These are phyloP conservation scores for Ischnus inquisitorius DNA, from an alignment of 2,888 invertebrate species.

Conservation along the genomic window DNA sequence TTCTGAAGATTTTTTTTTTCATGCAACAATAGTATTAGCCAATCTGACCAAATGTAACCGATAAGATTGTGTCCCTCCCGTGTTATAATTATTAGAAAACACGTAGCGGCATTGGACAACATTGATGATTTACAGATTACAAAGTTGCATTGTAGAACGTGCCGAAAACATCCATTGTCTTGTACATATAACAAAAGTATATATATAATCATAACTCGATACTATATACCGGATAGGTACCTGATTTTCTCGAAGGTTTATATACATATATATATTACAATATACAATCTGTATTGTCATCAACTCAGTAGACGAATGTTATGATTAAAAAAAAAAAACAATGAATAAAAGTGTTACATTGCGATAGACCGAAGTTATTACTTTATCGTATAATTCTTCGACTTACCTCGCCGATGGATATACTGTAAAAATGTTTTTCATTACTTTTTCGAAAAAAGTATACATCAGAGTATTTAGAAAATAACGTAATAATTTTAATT, in stretches of 20 bases:
- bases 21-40: constrained; percentile 45
- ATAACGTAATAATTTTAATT: constrained; percentile 68
- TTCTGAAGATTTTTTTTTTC: constrained; percentile 22
- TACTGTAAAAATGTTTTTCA: neutral
- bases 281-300: constrained; percentile 62
- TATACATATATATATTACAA: constrained; percentile 55
- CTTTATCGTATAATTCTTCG: neutral
- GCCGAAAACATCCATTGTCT: constrained; percentile 54
- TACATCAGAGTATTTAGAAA: constrained; percentile 61
- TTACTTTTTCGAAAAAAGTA: neutral
- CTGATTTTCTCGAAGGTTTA: constrained; percentile 69
- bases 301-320: constrained; percentile 63
- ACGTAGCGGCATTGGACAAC: constrained; percentile 6
- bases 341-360: constrained; percentile 58
- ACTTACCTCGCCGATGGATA: neutral
- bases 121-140: constrained; percentile 49
- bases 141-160: constrained; percentile 48
- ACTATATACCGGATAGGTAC: constrained; percentile 64
- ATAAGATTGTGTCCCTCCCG: constrained; percentile 22
- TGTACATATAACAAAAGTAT: constrained; percentile 62
- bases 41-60: constrained; percentile 62
- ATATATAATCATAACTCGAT: constrained; percentile 34
- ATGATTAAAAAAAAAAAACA: constrained; percentile 43
- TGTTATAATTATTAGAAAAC: constrained; percentile 2
- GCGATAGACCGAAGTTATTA: constrained; percentile 11